Evolutionary conservation across 1,140 invertebrate species (phyloP).

Genomic region (Caenorhabditis elegans): DNA sequence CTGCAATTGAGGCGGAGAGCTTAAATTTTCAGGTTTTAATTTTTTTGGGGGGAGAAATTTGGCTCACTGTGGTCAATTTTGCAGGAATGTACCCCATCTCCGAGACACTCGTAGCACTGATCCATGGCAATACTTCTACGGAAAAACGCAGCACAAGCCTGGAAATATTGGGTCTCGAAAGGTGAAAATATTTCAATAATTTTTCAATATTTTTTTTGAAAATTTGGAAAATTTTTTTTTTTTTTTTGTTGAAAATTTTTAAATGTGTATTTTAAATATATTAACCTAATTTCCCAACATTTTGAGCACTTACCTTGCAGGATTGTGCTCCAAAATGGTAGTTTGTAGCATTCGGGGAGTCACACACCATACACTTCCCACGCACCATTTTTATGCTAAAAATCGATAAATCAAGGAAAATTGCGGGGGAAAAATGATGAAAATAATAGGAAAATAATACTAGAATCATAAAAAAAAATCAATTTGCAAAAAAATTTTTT

Average conservation of each 20-base stretch:
- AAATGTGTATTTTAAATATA: no score
- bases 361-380: background rate
- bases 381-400: background rate
- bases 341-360: background rate
- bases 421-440: background rate
- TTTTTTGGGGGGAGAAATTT: no score
- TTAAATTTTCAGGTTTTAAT: background rate
- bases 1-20: background rate
- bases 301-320: background rate
- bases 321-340: conserved; percentile 9
- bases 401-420: background rate
- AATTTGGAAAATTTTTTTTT: no score
- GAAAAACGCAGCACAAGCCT: background rate
- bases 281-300: no score
- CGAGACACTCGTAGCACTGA: background rate
- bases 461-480: background rate
- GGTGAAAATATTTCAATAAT: no score
- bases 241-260: no score
- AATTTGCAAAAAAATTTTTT: no score
- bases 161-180: no score
- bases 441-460: background rate
- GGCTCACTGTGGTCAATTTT: background rate
- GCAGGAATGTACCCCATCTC: background rate
- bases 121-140: background rate
- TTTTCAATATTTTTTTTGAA: no score